Conservation (phyloP, 2,113 vertebrate species). For the Phoenicopterus ruber region DNA sequence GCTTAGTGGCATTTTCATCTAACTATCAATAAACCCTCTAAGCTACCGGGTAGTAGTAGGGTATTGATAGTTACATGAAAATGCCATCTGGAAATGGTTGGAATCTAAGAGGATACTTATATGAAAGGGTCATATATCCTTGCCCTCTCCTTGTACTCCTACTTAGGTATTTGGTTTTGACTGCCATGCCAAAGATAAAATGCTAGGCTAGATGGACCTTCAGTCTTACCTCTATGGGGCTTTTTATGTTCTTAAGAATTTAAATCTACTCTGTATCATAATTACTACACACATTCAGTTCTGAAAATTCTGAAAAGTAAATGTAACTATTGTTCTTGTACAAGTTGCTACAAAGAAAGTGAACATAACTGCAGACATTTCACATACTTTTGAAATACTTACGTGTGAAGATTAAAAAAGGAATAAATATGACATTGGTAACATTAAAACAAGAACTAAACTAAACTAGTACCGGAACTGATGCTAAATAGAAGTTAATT, state of each 20-base stretch:
- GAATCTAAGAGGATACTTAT: background rate
- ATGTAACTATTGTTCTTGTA: background rate
- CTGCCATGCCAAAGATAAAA: background rate
- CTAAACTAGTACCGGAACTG: background rate
- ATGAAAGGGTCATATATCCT: background rate
- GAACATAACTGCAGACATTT: background rate
- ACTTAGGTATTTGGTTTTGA: background rate
- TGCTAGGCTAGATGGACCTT: background rate
- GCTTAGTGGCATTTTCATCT: no score
- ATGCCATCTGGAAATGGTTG: background rate
- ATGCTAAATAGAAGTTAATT: background rate
- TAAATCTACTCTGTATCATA: background rate
- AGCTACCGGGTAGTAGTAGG: no score
- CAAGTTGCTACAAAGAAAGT: background rate
- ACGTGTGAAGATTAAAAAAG: background rate
- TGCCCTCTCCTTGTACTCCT: background rate
- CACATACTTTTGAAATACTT: background rate
- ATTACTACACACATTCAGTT: background rate
- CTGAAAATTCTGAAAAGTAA: background rate
- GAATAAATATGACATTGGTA: background rate
- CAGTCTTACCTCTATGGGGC: background rate
- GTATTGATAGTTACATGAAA: background rate
- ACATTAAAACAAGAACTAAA: background rate
- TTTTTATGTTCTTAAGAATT: background rate
- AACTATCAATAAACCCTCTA: no score